Percentiles rank a stretch among this genome's conserved stretches.
Conservation (phyloP, 2,113 vertebrate species). For the Ia io region DNA sequence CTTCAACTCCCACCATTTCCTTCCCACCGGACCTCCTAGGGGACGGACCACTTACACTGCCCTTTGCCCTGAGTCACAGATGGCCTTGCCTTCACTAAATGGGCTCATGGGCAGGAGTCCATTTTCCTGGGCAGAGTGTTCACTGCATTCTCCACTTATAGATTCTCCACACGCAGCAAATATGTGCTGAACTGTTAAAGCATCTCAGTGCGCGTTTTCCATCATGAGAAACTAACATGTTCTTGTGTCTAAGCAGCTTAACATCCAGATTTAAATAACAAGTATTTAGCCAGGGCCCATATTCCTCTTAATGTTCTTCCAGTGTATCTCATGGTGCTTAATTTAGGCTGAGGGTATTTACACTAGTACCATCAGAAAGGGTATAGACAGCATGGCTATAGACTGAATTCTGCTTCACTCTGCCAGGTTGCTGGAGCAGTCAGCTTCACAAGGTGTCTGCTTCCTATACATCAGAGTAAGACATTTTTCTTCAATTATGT, state of each 20-base stretch:
- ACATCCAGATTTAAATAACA: background rate
- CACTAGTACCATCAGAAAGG: background rate
- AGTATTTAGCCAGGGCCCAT: background rate
- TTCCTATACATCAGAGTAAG: conserved; percentile 37
- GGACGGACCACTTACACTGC: fast-evolving
- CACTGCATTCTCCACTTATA: background rate
- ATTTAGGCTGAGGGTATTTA: conserved; percentile 11
- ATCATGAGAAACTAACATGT: background rate
- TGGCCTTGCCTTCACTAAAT: background rate
- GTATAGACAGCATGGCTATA: background rate
- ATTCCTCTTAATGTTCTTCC: background rate
- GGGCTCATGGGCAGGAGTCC: background rate
- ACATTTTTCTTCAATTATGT: conserved; percentile 57
- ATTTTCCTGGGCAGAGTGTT: background rate
- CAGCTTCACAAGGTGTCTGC: background rate
- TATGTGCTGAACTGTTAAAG: background rate
- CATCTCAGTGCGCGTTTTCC: background rate
- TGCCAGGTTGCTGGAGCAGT: background rate
- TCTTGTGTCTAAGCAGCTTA: background rate
- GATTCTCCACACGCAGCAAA: background rate
- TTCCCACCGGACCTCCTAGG: background rate
- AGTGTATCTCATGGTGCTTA: background rate
- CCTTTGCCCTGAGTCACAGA: background rate
- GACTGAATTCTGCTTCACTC: conserved; percentile 31
- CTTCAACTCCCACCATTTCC: background rate